These are phyloP conservation scores for Yponomeuta malinellus DNA, from an alignment of 2,888 invertebrate species.

Conservation along the genomic window DNA sequence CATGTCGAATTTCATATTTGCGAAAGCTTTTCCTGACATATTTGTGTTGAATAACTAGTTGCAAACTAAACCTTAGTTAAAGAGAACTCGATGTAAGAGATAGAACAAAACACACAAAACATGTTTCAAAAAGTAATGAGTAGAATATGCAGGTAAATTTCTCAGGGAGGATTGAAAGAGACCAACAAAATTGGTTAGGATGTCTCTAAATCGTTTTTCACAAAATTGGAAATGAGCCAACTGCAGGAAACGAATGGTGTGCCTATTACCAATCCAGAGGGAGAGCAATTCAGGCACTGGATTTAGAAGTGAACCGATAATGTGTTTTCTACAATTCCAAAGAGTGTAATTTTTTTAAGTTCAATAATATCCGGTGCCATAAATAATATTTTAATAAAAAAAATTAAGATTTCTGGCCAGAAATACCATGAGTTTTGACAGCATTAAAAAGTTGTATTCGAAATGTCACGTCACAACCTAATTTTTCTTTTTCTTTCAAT, in stretches of 20 bases:
- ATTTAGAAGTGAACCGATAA: no score
- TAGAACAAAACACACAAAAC: no score
- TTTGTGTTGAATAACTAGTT: no score
- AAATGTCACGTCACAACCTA: neutral
- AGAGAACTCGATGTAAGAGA: no score
- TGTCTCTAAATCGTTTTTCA: slow-evolving; percentile 21
- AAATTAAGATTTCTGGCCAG: no score
- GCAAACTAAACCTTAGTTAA: no score
- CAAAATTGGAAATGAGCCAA: slow-evolving; percentile 22
- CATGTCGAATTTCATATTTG: no score
- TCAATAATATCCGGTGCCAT: neutral
- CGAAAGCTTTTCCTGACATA: no score
- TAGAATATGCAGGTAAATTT: neutral
- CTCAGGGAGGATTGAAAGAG: neutral
- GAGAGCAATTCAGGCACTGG: neutral
- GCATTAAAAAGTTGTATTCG: neutral
- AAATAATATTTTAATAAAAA: neutral
- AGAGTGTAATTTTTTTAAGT: no score
- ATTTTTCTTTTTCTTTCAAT: neutral
- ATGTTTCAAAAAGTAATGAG: no score
- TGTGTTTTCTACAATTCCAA: no score
- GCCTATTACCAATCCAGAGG: slow-evolving; percentile 1
- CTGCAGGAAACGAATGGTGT: slow-evolving; percentile 11
- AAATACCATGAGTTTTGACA: no score
- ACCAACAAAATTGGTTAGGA: slow-evolving; percentile 9